Base-by-base conservation (phyloP, 1,140 invertebrate genomes). In the Drosophila pectinifera region DNA sequence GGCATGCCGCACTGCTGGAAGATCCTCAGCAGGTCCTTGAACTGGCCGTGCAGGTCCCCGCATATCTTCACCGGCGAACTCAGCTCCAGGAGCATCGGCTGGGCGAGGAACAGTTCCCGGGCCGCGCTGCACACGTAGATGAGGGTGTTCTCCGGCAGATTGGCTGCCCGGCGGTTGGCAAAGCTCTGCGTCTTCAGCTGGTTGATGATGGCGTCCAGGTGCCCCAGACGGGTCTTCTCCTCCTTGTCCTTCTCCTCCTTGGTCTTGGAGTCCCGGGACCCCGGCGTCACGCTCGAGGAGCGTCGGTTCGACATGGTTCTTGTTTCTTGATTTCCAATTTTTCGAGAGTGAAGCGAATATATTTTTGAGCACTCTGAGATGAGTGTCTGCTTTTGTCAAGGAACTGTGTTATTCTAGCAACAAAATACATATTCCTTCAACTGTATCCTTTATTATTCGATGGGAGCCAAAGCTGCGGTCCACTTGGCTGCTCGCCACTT, bases 31-130 rank as follows among this genome's bases (percentile, higher is more conserved):
- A 75, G 72, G 20, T 75, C 72, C 36, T 7, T 48, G 43, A 43
- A 75, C 70, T 75, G 72, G 0, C 72, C 72, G 5, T 75, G 72
- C 14, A 75, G 45, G 16, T 75, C 72, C 1, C 72, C 72, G 38
- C 70, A 74, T 8, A 75, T 64, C 38, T 75, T 75, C n/a, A 75
- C 72, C 38, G 72, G 72, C 5, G 72, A 22, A 28, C 16, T 38
- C 7, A 75, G 59, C 45, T 75, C 72, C 31, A 75, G 43, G 10
- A 75, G 70, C 72, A 75, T 75, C 3, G 72, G 72, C 13, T 75
- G 72, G 8, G 69, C 16, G 2, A 75, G 72, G 4, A 75, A 74
- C 7, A 75, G 7, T 0, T 31, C 43, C 4, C 72, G 18, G 0
- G 51, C 16, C 3, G 58, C 11, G 5, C 13, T 38, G 31, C 49